Evolutionary conservation across 2,113 vertebrate species (phyloP).

Genomic region (Antigone vipio): DNA sequence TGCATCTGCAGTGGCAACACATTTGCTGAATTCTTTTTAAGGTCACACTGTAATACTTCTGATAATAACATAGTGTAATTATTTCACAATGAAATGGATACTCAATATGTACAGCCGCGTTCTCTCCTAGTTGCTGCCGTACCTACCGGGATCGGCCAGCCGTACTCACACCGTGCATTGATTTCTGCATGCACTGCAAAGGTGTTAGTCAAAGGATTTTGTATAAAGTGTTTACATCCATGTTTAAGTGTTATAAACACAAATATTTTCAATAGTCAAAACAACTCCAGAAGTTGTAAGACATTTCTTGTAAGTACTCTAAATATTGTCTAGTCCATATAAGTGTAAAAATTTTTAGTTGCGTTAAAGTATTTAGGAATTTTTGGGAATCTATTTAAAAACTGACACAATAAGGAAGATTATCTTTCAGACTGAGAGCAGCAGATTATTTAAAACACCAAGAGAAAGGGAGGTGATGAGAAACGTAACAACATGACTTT

Average conservation of each 20-base stretch:
- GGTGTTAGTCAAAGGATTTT: background rate
- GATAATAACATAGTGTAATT: background rate
- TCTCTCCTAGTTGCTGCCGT: background rate
- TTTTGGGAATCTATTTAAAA: background rate
- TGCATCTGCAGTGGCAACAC: background rate
- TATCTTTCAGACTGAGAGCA: background rate
- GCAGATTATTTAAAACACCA: background rate
- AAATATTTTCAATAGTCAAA: background rate
- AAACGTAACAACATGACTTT: background rate
- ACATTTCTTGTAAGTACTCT: background rate
- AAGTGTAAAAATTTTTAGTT: background rate
- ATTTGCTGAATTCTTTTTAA: background rate
- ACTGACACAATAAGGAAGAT: background rate
- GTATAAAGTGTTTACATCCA: background rate
- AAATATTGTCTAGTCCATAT: background rate
- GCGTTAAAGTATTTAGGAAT: rapidly evolving
- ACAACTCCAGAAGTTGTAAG: background rate
- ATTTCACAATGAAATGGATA: background rate
- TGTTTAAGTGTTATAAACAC: background rate
- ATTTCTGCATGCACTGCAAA: rapidly evolving
- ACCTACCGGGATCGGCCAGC: rapidly evolving
- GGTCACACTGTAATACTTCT: background rate
- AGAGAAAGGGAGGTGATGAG: background rate
- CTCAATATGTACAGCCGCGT: background rate
- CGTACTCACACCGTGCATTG: rapidly evolving